These are phyloP conservation scores for Cheilosia urbana DNA, from an alignment of 2,888 invertebrate genomes.

Conservation along the genomic window DNA sequence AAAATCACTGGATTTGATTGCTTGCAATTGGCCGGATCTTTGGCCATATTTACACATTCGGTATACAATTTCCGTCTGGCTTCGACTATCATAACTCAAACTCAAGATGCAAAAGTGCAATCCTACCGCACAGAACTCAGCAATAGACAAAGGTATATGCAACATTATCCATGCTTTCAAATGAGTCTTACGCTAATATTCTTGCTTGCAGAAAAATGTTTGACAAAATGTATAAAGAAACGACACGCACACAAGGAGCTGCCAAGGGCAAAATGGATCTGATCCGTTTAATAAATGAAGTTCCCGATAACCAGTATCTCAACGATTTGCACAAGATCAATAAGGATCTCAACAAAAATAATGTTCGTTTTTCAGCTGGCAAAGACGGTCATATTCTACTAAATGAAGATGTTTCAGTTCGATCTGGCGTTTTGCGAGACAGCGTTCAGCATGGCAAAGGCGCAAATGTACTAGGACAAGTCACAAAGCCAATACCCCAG, in stretches of 20 bases:
- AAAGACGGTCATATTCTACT: slow-evolving; percentile 78
- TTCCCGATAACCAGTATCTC: slow-evolving; percentile 80
- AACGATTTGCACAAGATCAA: slow-evolving; percentile 80
- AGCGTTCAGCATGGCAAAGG: slow-evolving; percentile 80
- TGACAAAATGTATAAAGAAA: slow-evolving; percentile 80
- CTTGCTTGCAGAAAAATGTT: slow-evolving; percentile 78
- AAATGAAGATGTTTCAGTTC: slow-evolving; percentile 79
- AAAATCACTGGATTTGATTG: slow-evolving; percentile 78
- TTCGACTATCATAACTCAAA: slow-evolving; percentile 79
- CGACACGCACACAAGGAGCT: slow-evolving; percentile 78
- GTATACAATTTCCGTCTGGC: slow-evolving; percentile 81
- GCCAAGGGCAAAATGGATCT: slow-evolving; percentile 79
- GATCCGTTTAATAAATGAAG: slow-evolving; percentile 80
- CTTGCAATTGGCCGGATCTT: slow-evolving; percentile 80
- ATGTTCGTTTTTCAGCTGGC: slow-evolving; percentile 79
- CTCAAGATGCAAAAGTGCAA: slow-evolving; percentile 77
- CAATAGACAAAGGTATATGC: slow-evolving; percentile 79
- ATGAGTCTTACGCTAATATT: neutral
- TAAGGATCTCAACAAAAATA: slow-evolving; percentile 77
- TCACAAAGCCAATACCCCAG: slow-evolving; percentile 78
- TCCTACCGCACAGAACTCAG: slow-evolving; percentile 79
- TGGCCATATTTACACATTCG: slow-evolving; percentile 82
- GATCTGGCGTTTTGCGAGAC: slow-evolving; percentile 78
- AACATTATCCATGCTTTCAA: no score
- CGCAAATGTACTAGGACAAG: slow-evolving; percentile 78